Evolutionary conservation across 2,888 invertebrate species (phyloP), one percentile per base, ranked within the genome.

Genomic region (Calameuta filiformis): DNA sequence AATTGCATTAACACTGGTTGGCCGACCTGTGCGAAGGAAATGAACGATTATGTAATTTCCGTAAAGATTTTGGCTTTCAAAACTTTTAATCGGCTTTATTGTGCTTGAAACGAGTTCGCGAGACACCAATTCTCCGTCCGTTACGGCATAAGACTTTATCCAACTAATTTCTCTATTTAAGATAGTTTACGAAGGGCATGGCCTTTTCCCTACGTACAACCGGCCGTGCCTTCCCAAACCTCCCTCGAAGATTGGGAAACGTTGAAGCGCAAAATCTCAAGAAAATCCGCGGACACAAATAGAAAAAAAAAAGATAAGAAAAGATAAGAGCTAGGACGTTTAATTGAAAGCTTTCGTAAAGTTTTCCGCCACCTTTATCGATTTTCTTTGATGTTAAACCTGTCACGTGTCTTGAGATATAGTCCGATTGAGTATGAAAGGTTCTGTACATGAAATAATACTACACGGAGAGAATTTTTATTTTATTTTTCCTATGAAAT

Each of bases 31-130:
- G 15, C 23, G 40, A 56, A 23, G 40, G 40, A 56, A 56, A 56
- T 56, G 40, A 23, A 23, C 40, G 40, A 56, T 56, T 56, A 56
- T 23, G 40, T 56, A 56, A 23, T 56, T 56, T 4, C 6, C 40
- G 9, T 23, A 9, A 75, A 75, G 69, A 77, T 77, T 77, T 77
- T 77, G 77, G 77, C 77, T 77, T 77, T 77, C 56, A 4, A 77
- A 77, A 77, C 77, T 77, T 77, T 77, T 77, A 77, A 77, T 77
- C 77, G 77, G 77, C 77, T 77, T 77, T 77, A 77, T 77, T 75
- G 77, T 75, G 77, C 77, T 77, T 77, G 77, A 77, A 77, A 75
- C 75, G 77, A 77, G 77, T 77, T 77, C 75, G 40, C 71, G 69
- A 74, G 37, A 75, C 74, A 77, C 77, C 75, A 33, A 75, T 75